Conservation (phyloP, 2,113 vertebrate genomes). For the Uropsilus gracilis region DNA sequence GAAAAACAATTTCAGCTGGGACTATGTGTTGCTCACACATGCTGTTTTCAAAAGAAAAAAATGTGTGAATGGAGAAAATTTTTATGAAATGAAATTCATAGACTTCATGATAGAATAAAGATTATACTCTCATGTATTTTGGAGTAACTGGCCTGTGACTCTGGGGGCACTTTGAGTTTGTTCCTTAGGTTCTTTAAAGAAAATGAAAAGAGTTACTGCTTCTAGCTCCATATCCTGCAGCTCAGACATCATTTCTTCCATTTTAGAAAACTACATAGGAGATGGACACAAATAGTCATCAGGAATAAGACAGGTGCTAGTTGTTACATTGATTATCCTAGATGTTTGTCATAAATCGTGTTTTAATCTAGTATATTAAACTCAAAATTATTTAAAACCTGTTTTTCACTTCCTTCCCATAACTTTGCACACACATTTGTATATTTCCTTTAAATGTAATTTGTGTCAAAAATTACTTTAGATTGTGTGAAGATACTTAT, state of each 20-base stretch:
- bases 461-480: not conserved
- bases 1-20: conserved; percentile 32
- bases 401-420: not conserved
- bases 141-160: not conserved
- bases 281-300: not conserved
- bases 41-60: conserved; percentile 47
- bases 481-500: not conserved
- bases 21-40: not conserved
- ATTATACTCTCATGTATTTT: not conserved
- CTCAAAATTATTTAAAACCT: not conserved
- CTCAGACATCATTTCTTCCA: not conserved
- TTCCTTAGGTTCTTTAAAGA: not conserved
- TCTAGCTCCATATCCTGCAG: not conserved
- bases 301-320: not conserved
- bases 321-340: not conserved
- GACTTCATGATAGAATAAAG: fast-evolving
- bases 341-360: not conserved
- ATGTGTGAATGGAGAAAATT: conserved; percentile 20
- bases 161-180: not conserved
- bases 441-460: not conserved
- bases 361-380: not conserved
- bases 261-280: not conserved
- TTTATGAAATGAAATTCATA: conserved; percentile 16
- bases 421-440: not conserved
- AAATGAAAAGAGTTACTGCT: not conserved